These are phyloP conservation scores for Nomada fucata DNA, from an alignment of 2,888 invertebrate species.

Conservation along the genomic window DNA sequence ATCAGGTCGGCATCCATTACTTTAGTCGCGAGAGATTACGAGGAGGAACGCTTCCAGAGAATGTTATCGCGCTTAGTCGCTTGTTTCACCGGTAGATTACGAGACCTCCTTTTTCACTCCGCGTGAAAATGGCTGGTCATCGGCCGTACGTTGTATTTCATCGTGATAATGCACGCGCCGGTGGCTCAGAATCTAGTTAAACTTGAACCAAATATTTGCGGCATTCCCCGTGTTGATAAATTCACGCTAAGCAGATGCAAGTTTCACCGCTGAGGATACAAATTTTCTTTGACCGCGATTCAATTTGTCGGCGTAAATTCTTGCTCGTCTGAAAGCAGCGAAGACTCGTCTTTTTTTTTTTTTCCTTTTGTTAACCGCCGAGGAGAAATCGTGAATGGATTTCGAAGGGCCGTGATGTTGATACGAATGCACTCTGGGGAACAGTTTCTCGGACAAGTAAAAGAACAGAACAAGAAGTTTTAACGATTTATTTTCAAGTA, in stretches of 20 bases:
- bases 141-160: constrained; percentile 12
- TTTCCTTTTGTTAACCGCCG: not conserved
- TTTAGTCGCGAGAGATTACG: constrained; percentile 77
- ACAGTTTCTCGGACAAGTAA: not conserved
- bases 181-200: too few species aligned
- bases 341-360: too few species aligned
- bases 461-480: constrained; percentile 5
- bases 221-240: not conserved
- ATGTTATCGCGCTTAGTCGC: constrained; percentile 64
- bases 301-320: too few species aligned
- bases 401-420: not conserved
- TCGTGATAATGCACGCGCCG: not conserved
- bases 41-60: constrained; percentile 68
- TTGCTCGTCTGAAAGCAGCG: too few species aligned
- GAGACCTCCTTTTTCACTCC: constrained; percentile 45
- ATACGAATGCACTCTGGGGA: not conserved
- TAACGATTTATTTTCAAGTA: constrained; percentile 20
- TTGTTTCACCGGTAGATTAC: constrained; percentile 63
- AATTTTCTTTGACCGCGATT: too few species aligned
- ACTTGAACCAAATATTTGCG: too few species aligned
- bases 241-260: too few species aligned
- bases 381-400: not conserved
- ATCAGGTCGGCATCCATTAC: constrained; percentile 79
- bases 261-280: too few species aligned
- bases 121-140: constrained; percentile 44